Conservation (phyloP, 2,113 vertebrate species). For the Camelus bactrianus region DNA sequence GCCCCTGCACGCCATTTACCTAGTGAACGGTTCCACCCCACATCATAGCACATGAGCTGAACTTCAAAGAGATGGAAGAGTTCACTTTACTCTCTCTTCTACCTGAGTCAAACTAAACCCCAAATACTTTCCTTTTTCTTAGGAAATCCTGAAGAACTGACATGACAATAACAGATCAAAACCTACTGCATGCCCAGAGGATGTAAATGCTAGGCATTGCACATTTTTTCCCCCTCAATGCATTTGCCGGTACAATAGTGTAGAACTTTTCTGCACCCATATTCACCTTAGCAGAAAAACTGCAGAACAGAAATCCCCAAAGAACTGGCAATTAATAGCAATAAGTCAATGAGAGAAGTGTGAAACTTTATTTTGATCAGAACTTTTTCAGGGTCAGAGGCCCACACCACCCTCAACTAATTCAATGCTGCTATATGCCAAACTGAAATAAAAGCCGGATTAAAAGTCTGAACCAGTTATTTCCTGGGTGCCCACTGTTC, state of each 20-base stretch:
- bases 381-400: neutral
- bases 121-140: neutral
- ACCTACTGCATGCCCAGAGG: fast-evolving
- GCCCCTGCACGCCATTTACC: neutral
- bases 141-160: neutral
- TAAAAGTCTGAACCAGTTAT: neutral
- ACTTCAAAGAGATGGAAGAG: neutral
- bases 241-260: neutral
- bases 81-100: neutral
- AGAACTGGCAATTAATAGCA: neutral
- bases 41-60: neutral
- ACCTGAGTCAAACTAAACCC: neutral
- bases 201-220: neutral
- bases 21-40: neutral
- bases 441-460: neutral
- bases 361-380: neutral
- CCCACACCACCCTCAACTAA: too few relatives aligned
- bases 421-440: neutral
- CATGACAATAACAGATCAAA: neutral
- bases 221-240: neutral
- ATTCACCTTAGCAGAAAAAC: neutral
- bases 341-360: neutral
- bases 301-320: neutral
- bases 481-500: neutral
- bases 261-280: neutral